A percentile compares a stretch with the other conserved stretches of the same genome.
Evolutionary conservation across 2,888 invertebrate species (phyloP).

Genomic region (Oasisia sp.): DNA sequence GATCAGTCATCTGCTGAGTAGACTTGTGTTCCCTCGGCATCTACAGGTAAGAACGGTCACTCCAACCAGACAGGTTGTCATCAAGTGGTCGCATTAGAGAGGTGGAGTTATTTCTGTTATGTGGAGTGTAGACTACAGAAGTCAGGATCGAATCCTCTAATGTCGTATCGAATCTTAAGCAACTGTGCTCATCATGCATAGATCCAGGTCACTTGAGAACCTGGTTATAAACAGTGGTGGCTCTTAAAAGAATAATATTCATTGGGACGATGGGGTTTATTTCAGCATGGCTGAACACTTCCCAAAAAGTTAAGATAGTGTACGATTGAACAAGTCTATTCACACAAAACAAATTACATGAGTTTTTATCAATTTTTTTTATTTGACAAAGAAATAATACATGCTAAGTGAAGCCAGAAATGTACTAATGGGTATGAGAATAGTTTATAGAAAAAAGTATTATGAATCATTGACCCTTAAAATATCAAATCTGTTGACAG

Average conservation of each 20-base stretch:
- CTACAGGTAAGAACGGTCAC: neutral
- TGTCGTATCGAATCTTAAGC: too few species aligned
- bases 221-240: too few species aligned
- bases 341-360: neutral
- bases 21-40: neutral
- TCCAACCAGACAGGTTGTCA: neutral
- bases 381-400: neutral
- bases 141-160: too few species aligned
- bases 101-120: neutral
- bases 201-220: too few species aligned
- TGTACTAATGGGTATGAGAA: neutral
- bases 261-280: too few species aligned
- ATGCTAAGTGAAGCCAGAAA: neutral
- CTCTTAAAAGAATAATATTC: too few species aligned
- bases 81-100: neutral
- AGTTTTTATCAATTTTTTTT: neutral
- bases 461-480: neutral
- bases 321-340: neutral
- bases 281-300: too few species aligned
- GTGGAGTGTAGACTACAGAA: too few species aligned
- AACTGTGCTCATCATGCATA: too few species aligned
- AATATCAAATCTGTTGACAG: conserved; percentile 40
- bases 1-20: neutral
- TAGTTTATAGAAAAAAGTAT: neutral
- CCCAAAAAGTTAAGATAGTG: too few species aligned